Percentiles rank a stretch among this genome's conserved stretches.
Evolutionary conservation across 2,797 vertebrate genomes (phyloP).

Genomic region (Tapirus indicus): DNA sequence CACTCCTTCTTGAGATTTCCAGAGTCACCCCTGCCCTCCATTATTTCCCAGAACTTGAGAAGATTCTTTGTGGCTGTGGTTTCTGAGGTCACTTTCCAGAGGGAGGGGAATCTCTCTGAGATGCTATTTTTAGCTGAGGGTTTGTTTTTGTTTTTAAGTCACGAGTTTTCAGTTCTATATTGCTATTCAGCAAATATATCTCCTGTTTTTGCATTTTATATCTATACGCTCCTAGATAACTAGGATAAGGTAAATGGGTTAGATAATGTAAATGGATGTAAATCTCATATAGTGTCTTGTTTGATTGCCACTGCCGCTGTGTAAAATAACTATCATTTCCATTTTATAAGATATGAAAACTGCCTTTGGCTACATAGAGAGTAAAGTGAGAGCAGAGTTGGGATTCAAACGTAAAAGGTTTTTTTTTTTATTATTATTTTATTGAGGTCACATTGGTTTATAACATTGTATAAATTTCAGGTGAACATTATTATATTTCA

Average conservation of each 20-base stretch:
- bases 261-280: neutral
- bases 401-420: neutral
- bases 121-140: constrained; percentile 4
- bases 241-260: neutral
- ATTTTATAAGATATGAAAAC: neutral
- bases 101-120: constrained; percentile 3
- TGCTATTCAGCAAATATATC: neutral
- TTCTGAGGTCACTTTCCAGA: constrained; percentile 23
- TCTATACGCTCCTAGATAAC: neutral
- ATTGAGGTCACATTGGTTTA: no score
- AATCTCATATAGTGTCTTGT: neutral
- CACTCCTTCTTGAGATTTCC: neutral
- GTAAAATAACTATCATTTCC: neutral
- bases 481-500: no score
- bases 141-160: constrained; percentile 68
- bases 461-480: no score
- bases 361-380: neutral
- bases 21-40: neutral
- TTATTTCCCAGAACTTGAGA: neutral
- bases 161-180: constrained; percentile 46
- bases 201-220: neutral
- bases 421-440: neutral
- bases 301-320: neutral
- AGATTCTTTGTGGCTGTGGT: constrained; percentile 43
- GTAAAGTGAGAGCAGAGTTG: neutral